Evolutionary conservation across 2,113 vertebrate species (phyloP), one percentile per base, ranked within the genome.

Genomic region (Myiozetetes cayanensis): DNA sequence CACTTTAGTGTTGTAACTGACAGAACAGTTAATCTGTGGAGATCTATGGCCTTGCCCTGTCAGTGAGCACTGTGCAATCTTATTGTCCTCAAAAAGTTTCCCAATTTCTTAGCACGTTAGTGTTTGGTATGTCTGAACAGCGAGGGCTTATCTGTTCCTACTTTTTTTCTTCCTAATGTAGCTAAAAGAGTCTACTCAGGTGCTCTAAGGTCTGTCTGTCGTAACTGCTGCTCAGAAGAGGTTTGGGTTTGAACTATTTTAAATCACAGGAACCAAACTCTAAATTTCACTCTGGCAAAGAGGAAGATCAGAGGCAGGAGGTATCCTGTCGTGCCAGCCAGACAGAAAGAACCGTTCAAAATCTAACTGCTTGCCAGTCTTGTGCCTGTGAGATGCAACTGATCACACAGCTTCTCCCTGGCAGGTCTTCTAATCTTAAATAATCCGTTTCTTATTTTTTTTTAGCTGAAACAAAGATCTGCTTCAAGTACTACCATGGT

Each of bases 401-500:
- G 1, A 19, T 68, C 2, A 3, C 39, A 25, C 41, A 66, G n/a
- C 37, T 87, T 84, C 73, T 82, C 35, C 81, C 23, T 61, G 21
- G 16, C 6, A 58, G 13, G 55, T 46, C 37, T 85, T 66, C 78
- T 74, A 82, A 83, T 22, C 30, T 21, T 50, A 67, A 79, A 62
- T 87, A 73, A 59, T 77, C 94, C n/a, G 96, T 52, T 47, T 76
- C 30, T 43, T 25, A 0, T 46, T 93, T 63, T 96, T 41, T 41
- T 97, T 84, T 94, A 99, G 99, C 98, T 85, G 99, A 99, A 98
- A 99, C 99, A 62, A 99, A 98, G 98, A 99, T 99, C 96, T 99
- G 99, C 98, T 99, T 99, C 98, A 99, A 99, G 96, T 99, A 99
- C 94, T 99, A 99, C 97, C 99, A 99, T 10, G 99, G 99, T 3